Conservation (phyloP, 2,888 invertebrate genomes). For the Callosobruchus maculatus region DNA sequence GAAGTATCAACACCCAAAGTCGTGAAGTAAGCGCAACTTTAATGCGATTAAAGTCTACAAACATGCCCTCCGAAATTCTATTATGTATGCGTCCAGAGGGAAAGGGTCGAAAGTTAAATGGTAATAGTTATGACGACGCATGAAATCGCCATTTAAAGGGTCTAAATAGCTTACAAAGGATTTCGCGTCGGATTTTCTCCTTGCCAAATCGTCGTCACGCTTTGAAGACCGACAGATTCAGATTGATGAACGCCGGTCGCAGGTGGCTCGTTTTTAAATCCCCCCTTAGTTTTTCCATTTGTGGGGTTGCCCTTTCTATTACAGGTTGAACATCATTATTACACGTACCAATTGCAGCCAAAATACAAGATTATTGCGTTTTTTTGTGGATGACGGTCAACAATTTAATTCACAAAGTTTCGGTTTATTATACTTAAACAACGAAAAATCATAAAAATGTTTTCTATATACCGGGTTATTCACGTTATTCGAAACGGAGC, state of each 20-base stretch:
- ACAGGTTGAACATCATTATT: neutral
- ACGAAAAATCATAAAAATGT: too few species aligned
- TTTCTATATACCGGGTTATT: too few species aligned
- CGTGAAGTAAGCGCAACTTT: neutral
- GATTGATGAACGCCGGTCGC: neutral
- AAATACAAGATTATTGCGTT: too few species aligned
- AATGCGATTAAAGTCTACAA: neutral
- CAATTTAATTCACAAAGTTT: too few species aligned
- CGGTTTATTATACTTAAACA: too few species aligned
- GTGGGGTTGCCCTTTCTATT: neutral
- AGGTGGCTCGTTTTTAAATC: neutral
- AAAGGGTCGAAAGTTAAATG: neutral
- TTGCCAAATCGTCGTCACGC: neutral
- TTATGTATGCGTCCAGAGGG: neutral
- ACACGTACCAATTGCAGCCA: too few species aligned
- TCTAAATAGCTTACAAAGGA: neutral
- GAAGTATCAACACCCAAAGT: neutral
- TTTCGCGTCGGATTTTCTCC: neutral
- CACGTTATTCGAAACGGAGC: too few species aligned
- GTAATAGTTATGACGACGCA: neutral
- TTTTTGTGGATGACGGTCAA: too few species aligned
- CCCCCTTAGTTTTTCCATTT: neutral
- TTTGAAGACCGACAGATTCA: too few species aligned
- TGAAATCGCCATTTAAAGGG: neutral
- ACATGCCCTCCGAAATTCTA: neutral